These are phyloP conservation scores for Mus spretus DNA, from an alignment of 2,797 vertebrate species.

Conservation along the genomic window DNA sequence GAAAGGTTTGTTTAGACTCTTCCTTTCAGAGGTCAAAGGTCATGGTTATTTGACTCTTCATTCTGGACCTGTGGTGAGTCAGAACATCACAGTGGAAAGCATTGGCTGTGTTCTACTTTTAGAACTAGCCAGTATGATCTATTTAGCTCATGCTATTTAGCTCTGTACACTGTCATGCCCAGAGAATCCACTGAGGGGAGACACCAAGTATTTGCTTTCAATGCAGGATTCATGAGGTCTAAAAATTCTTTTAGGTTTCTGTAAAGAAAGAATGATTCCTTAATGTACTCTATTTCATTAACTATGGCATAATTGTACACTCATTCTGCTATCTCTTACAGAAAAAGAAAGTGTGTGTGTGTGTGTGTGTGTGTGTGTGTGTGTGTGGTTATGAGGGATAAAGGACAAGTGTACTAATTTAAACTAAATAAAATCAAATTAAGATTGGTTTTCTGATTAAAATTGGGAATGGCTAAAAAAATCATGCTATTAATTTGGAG, in stretches of 20 bases:
- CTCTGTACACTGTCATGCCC: not conserved
- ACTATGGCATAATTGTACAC: not conserved
- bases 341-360: not conserved
- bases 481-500: conserved; percentile 47
- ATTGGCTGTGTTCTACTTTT: not conserved
- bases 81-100: not conserved
- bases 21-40: not conserved
- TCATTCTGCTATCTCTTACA: not conserved
- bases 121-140: not conserved
- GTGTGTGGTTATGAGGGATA: not conserved
- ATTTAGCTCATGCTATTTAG: not conserved
- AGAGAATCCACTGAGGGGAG: not conserved
- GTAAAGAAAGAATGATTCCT: not conserved
- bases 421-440: conserved; percentile 56
- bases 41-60: not conserved
- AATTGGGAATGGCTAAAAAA: conserved; percentile 42
- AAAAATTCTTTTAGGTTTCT: not conserved
- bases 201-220: conserved; percentile 7
- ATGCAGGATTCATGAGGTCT: not conserved
- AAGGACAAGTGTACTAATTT: not conserved
- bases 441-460: conserved; percentile 66
- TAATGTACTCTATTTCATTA: conserved; percentile 10
- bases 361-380: not conserved
- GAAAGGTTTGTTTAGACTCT: not conserved
- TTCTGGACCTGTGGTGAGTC: not conserved